Percentiles rank a stretch among this genome's conserved stretches.
phyloP scores from a whole-genome alignment of 2,797 vertebrate species.

The Chromis chromis region DNA sequence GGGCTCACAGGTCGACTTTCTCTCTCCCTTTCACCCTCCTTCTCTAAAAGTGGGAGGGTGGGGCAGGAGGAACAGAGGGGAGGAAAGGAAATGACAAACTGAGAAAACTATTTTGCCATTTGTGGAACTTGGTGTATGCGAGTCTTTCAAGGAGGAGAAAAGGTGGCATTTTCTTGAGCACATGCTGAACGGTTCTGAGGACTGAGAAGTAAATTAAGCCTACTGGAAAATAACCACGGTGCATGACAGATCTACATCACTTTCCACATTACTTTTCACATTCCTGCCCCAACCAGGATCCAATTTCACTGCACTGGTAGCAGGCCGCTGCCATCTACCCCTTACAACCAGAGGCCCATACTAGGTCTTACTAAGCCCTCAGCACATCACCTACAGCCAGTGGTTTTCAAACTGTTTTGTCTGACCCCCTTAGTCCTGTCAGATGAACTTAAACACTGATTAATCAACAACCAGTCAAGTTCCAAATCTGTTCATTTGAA shows the following conservation, averaged over 20 bases:
- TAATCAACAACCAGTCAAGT: no score
- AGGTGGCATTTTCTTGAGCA: constrained; percentile 52
- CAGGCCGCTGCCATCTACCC: constrained; percentile 57
- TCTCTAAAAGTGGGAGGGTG: constrained; percentile 33
- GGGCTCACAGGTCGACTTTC: constrained; percentile 16
- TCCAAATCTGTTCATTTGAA: constrained; percentile 3
- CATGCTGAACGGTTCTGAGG: constrained; percentile 45
- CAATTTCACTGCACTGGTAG: constrained; percentile 60
- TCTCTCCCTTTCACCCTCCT: constrained; percentile 11
- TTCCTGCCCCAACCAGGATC: constrained; percentile 65
- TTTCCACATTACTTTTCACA: constrained; percentile 74
- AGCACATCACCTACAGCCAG: constrained; percentile 9
- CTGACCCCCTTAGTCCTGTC: no score
- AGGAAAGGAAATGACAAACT: constrained; percentile 80
- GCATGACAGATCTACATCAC: constrained; percentile 71
- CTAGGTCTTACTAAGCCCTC: constrained; percentile 24
- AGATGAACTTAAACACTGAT: no score
- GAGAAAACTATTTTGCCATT: constrained; percentile 82
- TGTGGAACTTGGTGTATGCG: constrained; percentile 69
- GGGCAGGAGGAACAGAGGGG: constrained; percentile 33
- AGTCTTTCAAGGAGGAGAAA: constrained; percentile 47
- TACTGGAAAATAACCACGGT: constrained; percentile 67
- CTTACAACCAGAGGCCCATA: constrained; percentile 32
- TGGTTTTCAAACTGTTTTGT: neutral
- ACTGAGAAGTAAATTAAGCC: constrained; percentile 67